Evolutionary conservation across 2,888 invertebrate genomes (phyloP), one percentile per base, ranked within the genome.

Genomic region (Brachypalpus laphriformis): DNA sequence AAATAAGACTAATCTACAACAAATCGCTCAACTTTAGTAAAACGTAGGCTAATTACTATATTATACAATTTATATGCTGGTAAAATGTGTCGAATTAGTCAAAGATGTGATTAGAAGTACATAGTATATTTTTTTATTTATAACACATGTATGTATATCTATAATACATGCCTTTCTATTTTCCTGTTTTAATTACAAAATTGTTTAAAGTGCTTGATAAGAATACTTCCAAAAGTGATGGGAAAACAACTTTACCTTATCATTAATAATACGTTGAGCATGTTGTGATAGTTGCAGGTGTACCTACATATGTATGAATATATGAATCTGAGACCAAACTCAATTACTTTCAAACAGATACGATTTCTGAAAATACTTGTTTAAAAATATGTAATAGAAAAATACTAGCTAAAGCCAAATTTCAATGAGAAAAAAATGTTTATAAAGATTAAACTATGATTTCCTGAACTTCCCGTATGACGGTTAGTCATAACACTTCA

Each of bases 191-290:
- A 18, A 22, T 34, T 37, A 37, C 2, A 14, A 22, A 40, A 42
- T 59, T 42, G 9, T 20, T 11, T 16, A 1, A 22, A 63, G 11
- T 16, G 11, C 18, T 49, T 49, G 65, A 65, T 65, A 63, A 63
- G 20, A 57, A 37, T 11, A 37, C n/a, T 37, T 5, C 37, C 9
- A n/a, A 49, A 49, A 49, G 3, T 14, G 9, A 49, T 7, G 28
- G 31, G 28, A 9, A 28, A 61, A 61, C 16, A 28, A 45, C 42
- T 28, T 45, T 16, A 28, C 9, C 47, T 47, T 49, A 47, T 65
- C 63, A 11, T 2, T 28, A 45, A 45, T 11, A 42, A 16, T 14
- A 5, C 25, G 14, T 2, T 63, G 2, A 45, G 14, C 42, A 14
- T 45, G 11, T n/a, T 59, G 3, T 14, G 3, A 6, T 11, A 28